Evolutionary conservation across 1,140 invertebrate species (phyloP), one percentile per base, ranked within the genome.

Genomic region (Solenopsis fugax): DNA sequence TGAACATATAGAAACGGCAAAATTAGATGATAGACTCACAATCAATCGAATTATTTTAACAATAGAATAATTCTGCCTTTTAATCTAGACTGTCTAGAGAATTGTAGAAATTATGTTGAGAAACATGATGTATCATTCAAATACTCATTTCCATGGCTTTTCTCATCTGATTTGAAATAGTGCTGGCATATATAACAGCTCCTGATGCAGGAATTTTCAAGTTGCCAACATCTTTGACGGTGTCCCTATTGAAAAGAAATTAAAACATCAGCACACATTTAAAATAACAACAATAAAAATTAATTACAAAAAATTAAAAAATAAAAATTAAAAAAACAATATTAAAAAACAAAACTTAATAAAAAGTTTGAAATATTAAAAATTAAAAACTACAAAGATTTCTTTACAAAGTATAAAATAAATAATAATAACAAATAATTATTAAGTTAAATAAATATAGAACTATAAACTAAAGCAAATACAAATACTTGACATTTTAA

Each of bases 201-300:
- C 41, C 62, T 52, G 18, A 65, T 41, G 86, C 78, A 1, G 88
- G 86, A 16, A 89, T 50, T 7, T 62, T 52, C 12, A 85, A 13
- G 1, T 34, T 4, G 0, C 1, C n/a, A 50, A 67, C 9, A 10
- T 80, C 12, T 41, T 18, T 1, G 7, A 78, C 0, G 2, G 6
- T 3, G 0, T 2, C n/a, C 9, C 88, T 89, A 62, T 71, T 65
- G 16, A 18, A 76, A 45, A 56, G n/a, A 85, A 48, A 0, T 9
- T 16, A 21, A 1, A 69, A 54, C n/a, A 54, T 86, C 5, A 65
- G 7, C 18, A 60, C 10, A 29, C 13, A 12, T 64, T 75, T 1
- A 13, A 60, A 18, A 76, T 52, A 54, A n/a, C n/a, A n/a, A n/a
- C n/a, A n/a, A n/a, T n/a, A n/a, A n/a, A n/a, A n/a, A n/a, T n/a